Evolutionary conservation across 2,113 vertebrate species (phyloP).

Genomic region (Sylvilagus bachmani): DNA sequence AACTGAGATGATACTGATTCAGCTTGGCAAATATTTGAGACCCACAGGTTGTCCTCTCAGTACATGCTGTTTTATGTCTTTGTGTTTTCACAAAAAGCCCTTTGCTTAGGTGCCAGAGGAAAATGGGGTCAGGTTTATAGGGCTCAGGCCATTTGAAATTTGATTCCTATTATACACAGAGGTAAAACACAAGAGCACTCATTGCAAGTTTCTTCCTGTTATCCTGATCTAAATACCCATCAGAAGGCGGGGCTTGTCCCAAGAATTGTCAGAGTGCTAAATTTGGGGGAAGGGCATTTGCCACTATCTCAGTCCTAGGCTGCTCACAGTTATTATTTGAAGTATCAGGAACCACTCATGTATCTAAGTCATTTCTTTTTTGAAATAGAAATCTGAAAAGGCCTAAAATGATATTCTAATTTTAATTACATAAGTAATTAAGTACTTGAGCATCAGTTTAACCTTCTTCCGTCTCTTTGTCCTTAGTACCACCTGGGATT

Average conservation of each 20-base stretch:
- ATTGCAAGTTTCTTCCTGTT: neutral
- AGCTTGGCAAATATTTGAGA: neutral
- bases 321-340: neutral
- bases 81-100: neutral
- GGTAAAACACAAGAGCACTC: neutral
- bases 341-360: neutral
- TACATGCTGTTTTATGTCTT: neutral
- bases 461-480: conserved; percentile 62
- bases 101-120: conserved; percentile 4
- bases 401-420: neutral
- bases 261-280: neutral
- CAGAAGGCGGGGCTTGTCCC: neutral
- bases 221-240: neutral
- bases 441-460: conserved; percentile 17
- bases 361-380: conserved; percentile 16
- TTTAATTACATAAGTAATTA: neutral
- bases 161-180: neutral
- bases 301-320: neutral
- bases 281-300: neutral
- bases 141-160: neutral
- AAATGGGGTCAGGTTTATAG: neutral
- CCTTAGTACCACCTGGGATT: conserved; percentile 88
- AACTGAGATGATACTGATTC: neutral
- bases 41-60: neutral
- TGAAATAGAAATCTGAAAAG: conserved; percentile 18